Percentiles rank a stretch among this genome's conserved stretches.
These are phyloP conservation scores for Nephrotoma appendiculata DNA, from an alignment of 2,888 invertebrate genomes.

Conservation along the genomic window DNA sequence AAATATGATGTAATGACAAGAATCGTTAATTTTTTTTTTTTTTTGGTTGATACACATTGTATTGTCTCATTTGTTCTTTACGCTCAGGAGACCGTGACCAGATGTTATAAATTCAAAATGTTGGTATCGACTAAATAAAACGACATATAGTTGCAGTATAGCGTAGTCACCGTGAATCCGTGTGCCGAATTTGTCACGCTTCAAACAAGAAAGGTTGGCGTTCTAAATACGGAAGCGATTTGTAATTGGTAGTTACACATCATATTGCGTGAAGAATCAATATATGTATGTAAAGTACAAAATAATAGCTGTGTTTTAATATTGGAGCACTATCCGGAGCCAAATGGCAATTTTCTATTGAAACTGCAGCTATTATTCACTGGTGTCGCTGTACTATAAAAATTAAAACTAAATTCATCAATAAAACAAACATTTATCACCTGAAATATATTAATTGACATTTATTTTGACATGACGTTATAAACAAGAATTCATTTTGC, in stretches of 20 bases:
- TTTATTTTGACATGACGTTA: too few species aligned
- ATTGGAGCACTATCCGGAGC: too few species aligned
- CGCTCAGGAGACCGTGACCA: neutral
- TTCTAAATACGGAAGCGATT: neutral
- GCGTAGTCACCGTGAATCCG: neutral
- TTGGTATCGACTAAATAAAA: neutral
- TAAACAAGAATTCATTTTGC: too few species aligned
- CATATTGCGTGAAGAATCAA: neutral
- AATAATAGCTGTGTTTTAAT: too few species aligned
- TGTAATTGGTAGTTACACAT: neutral
- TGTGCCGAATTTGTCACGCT: neutral
- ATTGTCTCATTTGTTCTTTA: neutral
- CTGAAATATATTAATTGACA: too few species aligned
- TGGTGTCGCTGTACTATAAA: too few species aligned
- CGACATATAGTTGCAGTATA: neutral
- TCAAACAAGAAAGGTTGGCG: neutral
- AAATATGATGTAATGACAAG: neutral
- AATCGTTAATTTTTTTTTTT: neutral
- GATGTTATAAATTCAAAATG: neutral
- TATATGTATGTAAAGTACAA: neutral
- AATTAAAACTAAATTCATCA: too few species aligned
- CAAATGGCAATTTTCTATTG: too few species aligned
- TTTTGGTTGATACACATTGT: neutral
- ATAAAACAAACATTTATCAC: too few species aligned
- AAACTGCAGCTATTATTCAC: too few species aligned